Percentiles rank a stretch among this genome's conserved stretches.
Evolutionary conservation across 64 coral and sea anemone species (phyloP).

Genomic region (Montipora capricornis): DNA sequence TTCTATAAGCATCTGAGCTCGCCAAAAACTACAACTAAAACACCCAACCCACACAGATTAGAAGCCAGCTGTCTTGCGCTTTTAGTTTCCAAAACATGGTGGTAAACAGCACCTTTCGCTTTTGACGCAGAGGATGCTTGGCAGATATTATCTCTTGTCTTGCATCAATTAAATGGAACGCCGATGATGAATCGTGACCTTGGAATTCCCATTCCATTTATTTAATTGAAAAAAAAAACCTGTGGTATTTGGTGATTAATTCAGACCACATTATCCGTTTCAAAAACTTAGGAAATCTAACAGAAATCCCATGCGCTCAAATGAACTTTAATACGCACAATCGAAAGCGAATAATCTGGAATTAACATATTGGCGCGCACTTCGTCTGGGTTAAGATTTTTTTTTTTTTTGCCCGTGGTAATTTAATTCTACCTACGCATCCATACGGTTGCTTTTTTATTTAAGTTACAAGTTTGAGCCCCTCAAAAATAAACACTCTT

Average conservation of each 20-base stretch:
- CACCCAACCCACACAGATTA: background rate
- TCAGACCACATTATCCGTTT: background rate
- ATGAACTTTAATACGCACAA: background rate
- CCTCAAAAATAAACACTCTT: slow-evolving; percentile 19
- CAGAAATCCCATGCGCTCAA: background rate
- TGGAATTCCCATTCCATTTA: slow-evolving; percentile 36
- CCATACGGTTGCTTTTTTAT: background rate
- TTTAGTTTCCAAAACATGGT: background rate
- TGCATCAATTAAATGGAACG: no score
- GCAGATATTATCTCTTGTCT: background rate
- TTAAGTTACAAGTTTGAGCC: slow-evolving; percentile 37
- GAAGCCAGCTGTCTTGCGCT: background rate
- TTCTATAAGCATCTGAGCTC: background rate
- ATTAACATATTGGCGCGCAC: background rate
- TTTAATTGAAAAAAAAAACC: background rate
- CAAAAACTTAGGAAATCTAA: background rate
- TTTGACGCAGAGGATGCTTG: no score
- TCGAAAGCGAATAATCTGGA: background rate
- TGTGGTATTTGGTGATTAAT: background rate
- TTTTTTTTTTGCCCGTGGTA: background rate
- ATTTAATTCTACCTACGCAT: background rate
- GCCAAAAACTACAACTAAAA: background rate
- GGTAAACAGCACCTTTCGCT: background rate
- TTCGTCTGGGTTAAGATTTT: background rate
- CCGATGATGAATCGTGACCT: background rate